phyloP scores from a whole-genome alignment of 1,140 invertebrate species.

The Holotrichia oblita region DNA sequence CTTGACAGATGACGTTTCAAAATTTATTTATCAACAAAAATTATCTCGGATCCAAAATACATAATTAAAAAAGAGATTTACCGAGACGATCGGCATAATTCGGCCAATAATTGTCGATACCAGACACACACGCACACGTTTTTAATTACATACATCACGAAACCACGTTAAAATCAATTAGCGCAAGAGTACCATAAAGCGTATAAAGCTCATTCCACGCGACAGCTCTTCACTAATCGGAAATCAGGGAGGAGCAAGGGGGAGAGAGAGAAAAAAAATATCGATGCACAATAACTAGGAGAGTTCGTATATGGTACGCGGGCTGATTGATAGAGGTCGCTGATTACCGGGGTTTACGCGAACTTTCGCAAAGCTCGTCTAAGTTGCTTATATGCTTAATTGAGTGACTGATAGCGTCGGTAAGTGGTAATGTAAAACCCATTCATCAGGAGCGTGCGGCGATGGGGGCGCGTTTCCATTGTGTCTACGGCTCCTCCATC shows the following conservation, averaged over 20 bases:
- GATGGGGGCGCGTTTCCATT: not conserved
- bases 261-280: too few relatives aligned
- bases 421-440: conserved; percentile 36
- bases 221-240: conserved; percentile 31
- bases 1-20: too few relatives aligned
- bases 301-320: not conserved
- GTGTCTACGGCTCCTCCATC: conserved; percentile 22
- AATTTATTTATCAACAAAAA: too few relatives aligned
- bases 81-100: not conserved
- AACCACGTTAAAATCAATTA: not conserved
- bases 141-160: not conserved
- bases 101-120: not conserved
- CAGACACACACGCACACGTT: not conserved
- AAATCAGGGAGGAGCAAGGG: too few relatives aligned
- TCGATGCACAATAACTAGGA: conserved; percentile 11
- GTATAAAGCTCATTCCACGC: conserved; percentile 10
- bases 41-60: too few relatives aligned
- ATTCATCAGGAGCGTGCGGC: conserved; percentile 8
- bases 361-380: conserved; percentile 34
- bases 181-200: conserved; percentile 3
- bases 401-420: conserved; percentile 35
- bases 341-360: conserved; percentile 27
- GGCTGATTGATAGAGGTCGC: conserved; percentile 34
- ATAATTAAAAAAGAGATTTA: too few relatives aligned
- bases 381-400: conserved; percentile 37